Base-by-base conservation (phyloP, 2,797 vertebrate genomes). In the Characodon lateralis region DNA sequence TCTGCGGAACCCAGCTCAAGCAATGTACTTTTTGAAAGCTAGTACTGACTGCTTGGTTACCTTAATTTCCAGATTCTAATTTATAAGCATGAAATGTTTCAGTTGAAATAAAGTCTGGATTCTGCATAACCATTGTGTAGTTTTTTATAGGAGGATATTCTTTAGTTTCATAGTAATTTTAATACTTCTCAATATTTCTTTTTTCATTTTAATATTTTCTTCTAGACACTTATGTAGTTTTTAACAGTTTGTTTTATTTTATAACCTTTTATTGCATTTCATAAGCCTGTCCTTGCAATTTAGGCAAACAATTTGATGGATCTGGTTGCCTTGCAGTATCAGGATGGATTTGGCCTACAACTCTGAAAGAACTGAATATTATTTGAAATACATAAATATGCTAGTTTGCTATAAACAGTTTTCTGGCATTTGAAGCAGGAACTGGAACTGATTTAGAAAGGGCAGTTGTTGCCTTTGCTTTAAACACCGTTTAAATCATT, bases 11-110 rank as follows among this genome's bases (percentile, higher is more conserved):
- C 39, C 12, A 16, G 76, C 61, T 88, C 79, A 46, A 31, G 35
- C 78, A 51, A 76, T 76, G 77, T 76, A 31, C 56, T 73, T 83
- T 76, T 59, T 77, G 77, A 71, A 77, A 76, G 71, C 78, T 72
- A 68, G 31, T 28, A 35, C 73, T 78, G 81, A 83, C 82, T 77
- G 73, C 79, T 79, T 43, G 22, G 53, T 83, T 74, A 84, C 74
- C 81, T 63, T 16, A 81, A 75, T 78, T 76, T 63, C 76, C 79
- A 80, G 82, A 83, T 77, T 88, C 58, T 26, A 87, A 86, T 76
- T 70, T 5, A 16, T 35, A 72, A 73, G 79, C 55, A 61, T 43
- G 4, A 83, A 78, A 79, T 69, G 16, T 77, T 72, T 55, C 65
- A 28, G 35, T 50, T 73, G 28, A 20, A 61, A 74, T 16, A 59